A percentile compares a stretch with the other conserved stretches of the same genome.
These are phyloP conservation scores for Ailuropoda melanoleuca DNA, from an alignment of 2,113 vertebrate genomes.

Conservation along the genomic window DNA sequence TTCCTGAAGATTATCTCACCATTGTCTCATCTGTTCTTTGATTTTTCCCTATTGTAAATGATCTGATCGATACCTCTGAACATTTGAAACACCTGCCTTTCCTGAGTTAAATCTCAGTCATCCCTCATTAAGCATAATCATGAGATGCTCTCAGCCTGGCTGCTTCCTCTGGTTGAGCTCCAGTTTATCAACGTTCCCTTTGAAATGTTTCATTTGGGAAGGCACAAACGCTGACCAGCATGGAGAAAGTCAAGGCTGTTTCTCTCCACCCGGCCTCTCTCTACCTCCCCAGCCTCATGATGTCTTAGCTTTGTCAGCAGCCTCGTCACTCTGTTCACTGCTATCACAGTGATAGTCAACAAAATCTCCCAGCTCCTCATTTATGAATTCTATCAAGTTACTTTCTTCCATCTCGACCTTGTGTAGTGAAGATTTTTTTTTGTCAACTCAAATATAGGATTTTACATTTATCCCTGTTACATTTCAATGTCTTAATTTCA, in stretches of 20 bases:
- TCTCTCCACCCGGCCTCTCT: accelerated
- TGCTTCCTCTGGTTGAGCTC: neutral
- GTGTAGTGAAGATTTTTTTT: neutral
- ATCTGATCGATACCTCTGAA: neutral
- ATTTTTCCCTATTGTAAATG: neutral
- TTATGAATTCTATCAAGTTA: slow-evolving; percentile 30
- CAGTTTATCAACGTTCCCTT: neutral
- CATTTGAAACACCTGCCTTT: neutral
- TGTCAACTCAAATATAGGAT: slow-evolving; percentile 48
- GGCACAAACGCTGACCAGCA: neutral
- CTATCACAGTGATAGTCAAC: neutral
- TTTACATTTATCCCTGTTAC: slow-evolving; percentile 57
- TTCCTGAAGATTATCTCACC: neutral
- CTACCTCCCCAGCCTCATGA: accelerated
- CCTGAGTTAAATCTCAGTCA: neutral
- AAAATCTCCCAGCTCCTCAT: neutral
- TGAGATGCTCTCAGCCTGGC: neutral
- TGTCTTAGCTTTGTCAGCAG: neutral
- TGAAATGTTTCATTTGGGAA: neutral
- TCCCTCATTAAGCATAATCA: neutral
- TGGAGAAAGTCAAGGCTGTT: neutral
- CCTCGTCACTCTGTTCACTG: neutral
- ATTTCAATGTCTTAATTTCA: slow-evolving; percentile 66
- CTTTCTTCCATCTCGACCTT: slow-evolving; percentile 52
- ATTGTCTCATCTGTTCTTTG: neutral